Evolutionary conservation across 2,797 vertebrate species (phyloP).

Genomic region (Labeo calbasu): DNA sequence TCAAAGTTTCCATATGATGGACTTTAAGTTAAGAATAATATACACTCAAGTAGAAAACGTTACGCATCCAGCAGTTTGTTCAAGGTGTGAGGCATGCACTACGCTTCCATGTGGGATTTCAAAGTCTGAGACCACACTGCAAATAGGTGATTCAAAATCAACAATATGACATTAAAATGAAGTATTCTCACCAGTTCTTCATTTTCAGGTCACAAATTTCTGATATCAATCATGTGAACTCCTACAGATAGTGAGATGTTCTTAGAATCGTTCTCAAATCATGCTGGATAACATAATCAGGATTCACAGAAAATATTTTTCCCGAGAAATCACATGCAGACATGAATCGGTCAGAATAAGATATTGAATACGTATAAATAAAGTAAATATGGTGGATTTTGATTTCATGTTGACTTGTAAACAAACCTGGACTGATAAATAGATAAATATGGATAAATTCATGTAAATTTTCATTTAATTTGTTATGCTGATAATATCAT

Average conservation of each 20-base stretch:
- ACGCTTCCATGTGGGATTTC: not conserved
- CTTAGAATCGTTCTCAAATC: not conserved
- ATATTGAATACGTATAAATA: not conserved
- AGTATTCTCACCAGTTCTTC: not conserved
- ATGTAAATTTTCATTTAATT: not conserved
- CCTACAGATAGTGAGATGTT: not conserved
- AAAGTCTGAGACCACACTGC: not conserved
- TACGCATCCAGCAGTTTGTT: slow-evolving; percentile 2
- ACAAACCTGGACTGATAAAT: not conserved
- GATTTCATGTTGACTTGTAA: not conserved
- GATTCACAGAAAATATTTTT: not conserved
- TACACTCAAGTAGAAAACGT: not conserved
- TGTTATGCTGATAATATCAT: not conserved
- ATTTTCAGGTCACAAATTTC: not conserved
- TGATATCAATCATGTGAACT: not conserved
- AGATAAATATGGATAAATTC: not conserved
- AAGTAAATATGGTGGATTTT: not conserved
- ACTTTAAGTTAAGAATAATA: slow-evolving; percentile 16
- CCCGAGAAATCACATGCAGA: not conserved
- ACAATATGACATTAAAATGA: too few species aligned
- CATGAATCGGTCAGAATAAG: not conserved
- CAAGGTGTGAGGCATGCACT: not conserved
- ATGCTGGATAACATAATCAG: not conserved
- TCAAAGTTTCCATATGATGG: slow-evolving; percentile 1
- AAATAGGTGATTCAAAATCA: not conserved